A percentile compares a stretch with the other conserved stretches of the same genome.
Evolutionary conservation across 1,140 invertebrate species (phyloP).

Genomic region (Agraylea sexmaculata): DNA sequence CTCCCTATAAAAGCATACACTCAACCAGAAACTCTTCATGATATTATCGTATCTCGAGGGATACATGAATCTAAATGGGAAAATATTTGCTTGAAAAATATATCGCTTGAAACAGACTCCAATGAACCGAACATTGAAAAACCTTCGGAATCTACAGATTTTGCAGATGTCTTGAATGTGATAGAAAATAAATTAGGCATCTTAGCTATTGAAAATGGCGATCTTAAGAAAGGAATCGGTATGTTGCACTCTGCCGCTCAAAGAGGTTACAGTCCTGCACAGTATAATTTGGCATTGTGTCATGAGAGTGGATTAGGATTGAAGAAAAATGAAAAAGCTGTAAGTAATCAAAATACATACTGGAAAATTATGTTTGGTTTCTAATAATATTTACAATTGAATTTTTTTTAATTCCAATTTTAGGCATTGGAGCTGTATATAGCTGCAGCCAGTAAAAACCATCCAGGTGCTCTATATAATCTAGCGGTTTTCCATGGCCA

Average conservation of each 20-base stretch:
- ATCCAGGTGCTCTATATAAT: slow-evolving; percentile 50
- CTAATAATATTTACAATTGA: too few relatives aligned
- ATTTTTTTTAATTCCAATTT: slow-evolving; percentile 15
- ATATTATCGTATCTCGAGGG: slow-evolving; percentile 1
- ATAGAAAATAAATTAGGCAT: slow-evolving; percentile 38
- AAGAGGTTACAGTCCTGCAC: slow-evolving; percentile 42
- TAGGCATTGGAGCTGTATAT: slow-evolving; percentile 49
- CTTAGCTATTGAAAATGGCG: slow-evolving; percentile 36
- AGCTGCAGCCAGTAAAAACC: slow-evolving; percentile 42
- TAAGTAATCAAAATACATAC: slow-evolving; percentile 22
- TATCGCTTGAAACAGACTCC: too few relatives aligned
- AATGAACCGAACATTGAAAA: too few relatives aligned
- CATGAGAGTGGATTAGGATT: slow-evolving; percentile 50
- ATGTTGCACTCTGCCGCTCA: slow-evolving; percentile 40
- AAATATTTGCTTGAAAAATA: too few relatives aligned
- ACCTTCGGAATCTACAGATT: too few relatives aligned
- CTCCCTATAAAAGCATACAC: slow-evolving; percentile 2
- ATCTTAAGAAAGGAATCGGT: slow-evolving; percentile 33
- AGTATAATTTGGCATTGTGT: slow-evolving; percentile 50
- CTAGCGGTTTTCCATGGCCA: slow-evolving; percentile 51
- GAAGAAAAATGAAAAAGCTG: slow-evolving; percentile 40
- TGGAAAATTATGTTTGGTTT: slow-evolving; percentile 5
- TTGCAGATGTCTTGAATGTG: slow-evolving; percentile 34
- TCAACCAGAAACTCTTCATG: background rate
- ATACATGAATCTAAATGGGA: background rate